A percentile compares a stretch with the other conserved stretches of the same genome.
Conservation (phyloP, 2,113 vertebrate species). For the Tricholaema leucomelas region DNA sequence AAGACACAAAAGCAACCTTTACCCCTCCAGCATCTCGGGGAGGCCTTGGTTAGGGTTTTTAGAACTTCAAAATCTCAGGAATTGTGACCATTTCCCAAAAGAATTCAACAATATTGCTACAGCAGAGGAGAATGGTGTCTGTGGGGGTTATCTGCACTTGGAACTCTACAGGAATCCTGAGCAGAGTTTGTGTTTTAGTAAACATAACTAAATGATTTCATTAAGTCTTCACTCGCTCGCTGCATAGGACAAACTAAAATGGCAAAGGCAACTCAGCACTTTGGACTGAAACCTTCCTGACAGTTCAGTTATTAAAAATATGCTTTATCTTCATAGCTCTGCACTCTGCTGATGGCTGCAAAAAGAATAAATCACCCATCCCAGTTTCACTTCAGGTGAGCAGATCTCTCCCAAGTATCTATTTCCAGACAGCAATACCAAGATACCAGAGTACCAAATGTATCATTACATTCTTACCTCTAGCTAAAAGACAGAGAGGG, state of each 20-base stretch:
- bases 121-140: fast-evolving
- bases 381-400: fast-evolving
- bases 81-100: neutral
- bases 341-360: neutral
- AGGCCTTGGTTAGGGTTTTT: neutral
- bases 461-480: neutral
- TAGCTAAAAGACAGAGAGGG: no score
- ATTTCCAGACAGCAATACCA: neutral
- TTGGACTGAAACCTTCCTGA: neutral
- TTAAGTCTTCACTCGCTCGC: neutral
- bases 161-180: neutral
- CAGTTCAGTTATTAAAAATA: neutral
- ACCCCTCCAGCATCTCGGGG: neutral
- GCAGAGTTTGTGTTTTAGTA: neutral
- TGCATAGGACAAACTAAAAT: neutral
- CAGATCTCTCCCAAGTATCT: neutral
- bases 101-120: neutral
- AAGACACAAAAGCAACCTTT: neutral
- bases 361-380: neutral
- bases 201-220: neutral
- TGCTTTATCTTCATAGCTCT: neutral
- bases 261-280: neutral
- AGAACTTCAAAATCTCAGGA: neutral
- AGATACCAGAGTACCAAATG: neutral
- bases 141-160: neutral